Percentiles rank a stretch among this genome's conserved stretches.
Conservation (phyloP, 2,888 invertebrate genomes). For the Prosopocoilus inquinatus region DNA sequence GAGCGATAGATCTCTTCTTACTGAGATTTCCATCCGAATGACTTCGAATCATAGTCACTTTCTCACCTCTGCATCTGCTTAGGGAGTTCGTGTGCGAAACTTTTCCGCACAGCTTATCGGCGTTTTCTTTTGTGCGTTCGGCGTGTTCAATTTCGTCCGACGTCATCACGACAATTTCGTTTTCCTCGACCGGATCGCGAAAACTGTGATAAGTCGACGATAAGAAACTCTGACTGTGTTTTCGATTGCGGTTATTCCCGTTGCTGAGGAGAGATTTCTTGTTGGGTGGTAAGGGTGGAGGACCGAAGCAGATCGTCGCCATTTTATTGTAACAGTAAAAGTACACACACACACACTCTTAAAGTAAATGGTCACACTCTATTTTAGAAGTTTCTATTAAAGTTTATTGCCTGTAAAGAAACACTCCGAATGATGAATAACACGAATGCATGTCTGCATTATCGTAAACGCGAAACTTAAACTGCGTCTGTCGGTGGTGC, state of each 20-base stretch:
- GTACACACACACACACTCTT: too few species aligned
- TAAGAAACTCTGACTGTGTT: slow-evolving; percentile 40
- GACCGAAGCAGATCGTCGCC: slow-evolving; percentile 59
- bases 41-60: slow-evolving; percentile 59
- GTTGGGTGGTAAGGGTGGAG: slow-evolving; percentile 59
- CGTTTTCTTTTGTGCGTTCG: slow-evolving; percentile 21
- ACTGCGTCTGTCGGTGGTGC: too few species aligned
- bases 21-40: slow-evolving; percentile 71
- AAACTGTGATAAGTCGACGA: slow-evolving; percentile 60
- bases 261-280: slow-evolving; percentile 45
- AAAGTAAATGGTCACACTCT: too few species aligned
- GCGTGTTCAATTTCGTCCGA: slow-evolving; percentile 39
- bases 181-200: slow-evolving; percentile 56
- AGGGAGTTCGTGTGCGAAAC: slow-evolving; percentile 53
- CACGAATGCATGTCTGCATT: too few species aligned
- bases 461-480: too few species aligned
- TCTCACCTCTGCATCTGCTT: slow-evolving; percentile 36
- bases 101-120: slow-evolving; percentile 28
- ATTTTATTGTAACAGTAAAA: slow-evolving; percentile 39
- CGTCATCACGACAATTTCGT: slow-evolving; percentile 39
- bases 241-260: slow-evolving; percentile 27
- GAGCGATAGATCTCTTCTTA: slow-evolving; percentile 38
- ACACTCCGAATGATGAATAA: too few species aligned
- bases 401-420: too few species aligned
- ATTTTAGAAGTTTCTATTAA: too few species aligned